Evolutionary conservation across 2,113 vertebrate genomes (phyloP).

Genomic region (Aldabrachelys gigantea): DNA sequence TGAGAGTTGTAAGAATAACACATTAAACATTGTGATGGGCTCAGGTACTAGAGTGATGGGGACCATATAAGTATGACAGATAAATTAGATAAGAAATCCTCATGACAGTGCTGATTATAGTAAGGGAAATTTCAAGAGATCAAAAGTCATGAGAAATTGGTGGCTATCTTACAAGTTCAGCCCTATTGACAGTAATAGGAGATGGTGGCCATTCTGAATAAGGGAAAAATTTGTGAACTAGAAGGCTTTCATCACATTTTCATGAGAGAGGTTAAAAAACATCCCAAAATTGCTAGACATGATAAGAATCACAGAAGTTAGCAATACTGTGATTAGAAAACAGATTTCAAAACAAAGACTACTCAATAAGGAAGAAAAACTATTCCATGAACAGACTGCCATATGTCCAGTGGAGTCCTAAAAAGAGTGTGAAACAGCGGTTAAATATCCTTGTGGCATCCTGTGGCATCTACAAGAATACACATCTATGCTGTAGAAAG

Average conservation of each 20-base stretch:
- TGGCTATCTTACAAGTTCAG: background rate
- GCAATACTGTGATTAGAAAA: background rate
- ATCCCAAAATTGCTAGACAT: background rate
- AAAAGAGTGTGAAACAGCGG: background rate
- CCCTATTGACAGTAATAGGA: background rate
- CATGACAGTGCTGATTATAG: background rate
- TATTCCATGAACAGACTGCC: background rate
- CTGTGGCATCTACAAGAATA: background rate
- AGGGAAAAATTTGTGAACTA: background rate
- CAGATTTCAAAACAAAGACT: background rate
- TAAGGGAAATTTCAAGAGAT: background rate
- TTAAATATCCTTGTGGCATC: background rate
- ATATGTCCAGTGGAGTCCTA: background rate
- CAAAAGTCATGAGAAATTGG: background rate
- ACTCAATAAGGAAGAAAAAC: background rate
- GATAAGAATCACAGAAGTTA: background rate
- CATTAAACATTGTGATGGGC: background rate
- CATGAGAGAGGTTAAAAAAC: background rate
- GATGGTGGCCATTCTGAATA: background rate
- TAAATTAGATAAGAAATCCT: background rate
- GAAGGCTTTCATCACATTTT: background rate
- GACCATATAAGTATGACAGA: background rate
- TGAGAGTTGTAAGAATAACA: background rate
- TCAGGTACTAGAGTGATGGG: background rate
- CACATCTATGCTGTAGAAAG: background rate